phyloP scores from a whole-genome alignment of 2,113 vertebrate genomes.

The Mellivora capensis region DNA sequence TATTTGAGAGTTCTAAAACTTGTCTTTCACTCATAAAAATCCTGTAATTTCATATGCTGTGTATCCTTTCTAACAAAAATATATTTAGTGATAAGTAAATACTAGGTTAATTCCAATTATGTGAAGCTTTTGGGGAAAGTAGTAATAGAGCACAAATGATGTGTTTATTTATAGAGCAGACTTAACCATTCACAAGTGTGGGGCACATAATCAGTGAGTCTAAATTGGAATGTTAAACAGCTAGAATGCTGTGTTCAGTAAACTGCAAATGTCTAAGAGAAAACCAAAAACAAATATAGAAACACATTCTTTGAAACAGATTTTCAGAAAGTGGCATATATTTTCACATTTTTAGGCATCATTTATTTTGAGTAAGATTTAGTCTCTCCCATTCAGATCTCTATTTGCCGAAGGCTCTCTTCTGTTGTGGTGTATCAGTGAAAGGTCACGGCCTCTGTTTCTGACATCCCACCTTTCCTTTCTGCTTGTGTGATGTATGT shows the following conservation, averaged over 20 bases:
- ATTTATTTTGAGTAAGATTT: conserved; percentile 48
- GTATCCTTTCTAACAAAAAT: conserved; percentile 87
- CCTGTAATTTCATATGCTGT: conserved; percentile 83
- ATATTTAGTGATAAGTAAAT: conserved; percentile 80
- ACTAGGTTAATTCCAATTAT: conserved; percentile 69
- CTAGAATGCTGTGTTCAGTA: background rate
- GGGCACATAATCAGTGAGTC: background rate
- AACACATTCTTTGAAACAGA: background rate
- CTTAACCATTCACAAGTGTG: conserved; percentile 40
- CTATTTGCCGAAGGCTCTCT: conserved; percentile 8
- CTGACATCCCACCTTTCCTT: background rate
- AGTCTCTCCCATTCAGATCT: conserved; percentile 11
- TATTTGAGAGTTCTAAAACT: conserved; percentile 84
- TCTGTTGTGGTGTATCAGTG: background rate
- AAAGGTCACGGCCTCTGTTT: background rate
- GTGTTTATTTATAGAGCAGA: conserved; percentile 50
- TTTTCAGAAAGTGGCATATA: background rate
- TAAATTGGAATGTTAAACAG: conserved; percentile 33
- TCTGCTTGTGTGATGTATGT: background rate
- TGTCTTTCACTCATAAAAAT: conserved; percentile 80
- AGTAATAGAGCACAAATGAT: conserved; percentile 2
- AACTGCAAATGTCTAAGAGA: conserved; percentile 31
- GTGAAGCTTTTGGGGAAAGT: conserved; percentile 53
- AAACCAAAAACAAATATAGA: background rate
- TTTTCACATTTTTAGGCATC: conserved; percentile 23